Percentiles rank a stretch among this genome's conserved stretches.
These are phyloP conservation scores for Gastrophysa polygoni DNA, from an alignment of 2,888 invertebrate species.

Conservation along the genomic window DNA sequence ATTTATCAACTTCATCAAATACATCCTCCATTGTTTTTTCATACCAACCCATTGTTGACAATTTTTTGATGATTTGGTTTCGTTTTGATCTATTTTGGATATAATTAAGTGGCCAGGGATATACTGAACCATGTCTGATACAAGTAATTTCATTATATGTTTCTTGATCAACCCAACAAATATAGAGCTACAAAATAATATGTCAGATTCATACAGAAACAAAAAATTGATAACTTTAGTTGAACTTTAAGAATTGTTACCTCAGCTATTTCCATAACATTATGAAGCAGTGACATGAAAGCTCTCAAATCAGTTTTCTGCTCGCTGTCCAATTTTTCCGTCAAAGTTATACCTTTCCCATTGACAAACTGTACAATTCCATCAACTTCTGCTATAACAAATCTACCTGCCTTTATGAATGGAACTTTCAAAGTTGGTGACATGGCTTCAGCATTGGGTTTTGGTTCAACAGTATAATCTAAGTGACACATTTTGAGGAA, in stretches of 20 bases:
- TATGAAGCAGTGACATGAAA: slow-evolving; percentile 88
- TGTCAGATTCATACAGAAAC: neutral
- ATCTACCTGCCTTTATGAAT: slow-evolving; percentile 88
- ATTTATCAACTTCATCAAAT: slow-evolving; percentile 77
- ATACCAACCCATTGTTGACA: slow-evolving; percentile 83
- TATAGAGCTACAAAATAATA: slow-evolving; percentile 68
- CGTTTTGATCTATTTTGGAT: slow-evolving; percentile 81
- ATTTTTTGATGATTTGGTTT: slow-evolving; percentile 69
- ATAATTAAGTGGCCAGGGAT: slow-evolving; percentile 90
- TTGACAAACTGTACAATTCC: slow-evolving; percentile 89
- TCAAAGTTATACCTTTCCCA: slow-evolving; percentile 81
- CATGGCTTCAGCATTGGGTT: slow-evolving; percentile 95
- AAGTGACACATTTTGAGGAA: slow-evolving; percentile 92
- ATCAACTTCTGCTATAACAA: slow-evolving; percentile 88
- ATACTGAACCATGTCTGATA: slow-evolving; percentile 84
- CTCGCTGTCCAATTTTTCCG: slow-evolving; percentile 71
- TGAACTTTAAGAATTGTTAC: slow-evolving; percentile 54
- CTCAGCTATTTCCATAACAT: slow-evolving; percentile 90
- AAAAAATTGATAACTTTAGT: neutral
- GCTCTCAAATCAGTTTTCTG: slow-evolving; percentile 92
- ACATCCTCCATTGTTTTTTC: slow-evolving; percentile 81
- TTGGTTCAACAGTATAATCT: slow-evolving; percentile 79
- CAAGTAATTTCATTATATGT: slow-evolving; percentile 84
- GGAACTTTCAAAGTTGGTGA: slow-evolving; percentile 94
- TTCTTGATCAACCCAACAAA: slow-evolving; percentile 84